Conservation (phyloP, 2,113 vertebrate species). For the Etia nguti region DNA sequence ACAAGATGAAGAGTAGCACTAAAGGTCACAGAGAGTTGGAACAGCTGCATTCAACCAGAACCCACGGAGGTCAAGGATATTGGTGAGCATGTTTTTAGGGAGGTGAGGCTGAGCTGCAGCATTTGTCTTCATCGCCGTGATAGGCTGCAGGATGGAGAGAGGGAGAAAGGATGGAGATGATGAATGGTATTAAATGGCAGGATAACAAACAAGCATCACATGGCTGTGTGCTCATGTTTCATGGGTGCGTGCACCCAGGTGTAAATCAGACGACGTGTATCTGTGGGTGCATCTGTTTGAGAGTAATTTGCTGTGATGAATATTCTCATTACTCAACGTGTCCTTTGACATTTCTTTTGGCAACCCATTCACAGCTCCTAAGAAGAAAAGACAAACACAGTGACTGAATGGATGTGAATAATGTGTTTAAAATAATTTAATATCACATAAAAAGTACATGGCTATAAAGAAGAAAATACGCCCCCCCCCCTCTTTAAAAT, state of each 20-base stretch:
- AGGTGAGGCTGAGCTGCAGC: neutral
- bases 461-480: neutral
- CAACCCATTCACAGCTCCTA: neutral
- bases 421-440: neutral
- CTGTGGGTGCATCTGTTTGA: neutral
- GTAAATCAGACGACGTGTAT: neutral
- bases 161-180: slow-evolving; percentile 1
- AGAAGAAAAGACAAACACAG: neutral
- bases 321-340: neutral
- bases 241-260: neutral
- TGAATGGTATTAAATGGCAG: neutral
- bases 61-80: neutral
- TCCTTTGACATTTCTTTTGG: neutral
- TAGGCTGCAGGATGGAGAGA: neutral
- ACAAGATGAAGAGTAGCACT: neutral
- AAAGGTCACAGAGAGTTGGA: neutral
- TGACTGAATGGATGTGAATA: neutral
- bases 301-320: neutral
- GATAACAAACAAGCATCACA: slow-evolving; percentile 6
- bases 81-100: neutral
- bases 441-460: neutral
- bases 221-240: neutral
- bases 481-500: neutral
- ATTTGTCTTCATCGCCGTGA: neutral
- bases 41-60: neutral